A percentile compares a stretch with the other conserved stretches of the same genome.
Evolutionary conservation across 2,113 vertebrate species (phyloP).

Genomic region (Brachyhypopomus gauderio): DNA sequence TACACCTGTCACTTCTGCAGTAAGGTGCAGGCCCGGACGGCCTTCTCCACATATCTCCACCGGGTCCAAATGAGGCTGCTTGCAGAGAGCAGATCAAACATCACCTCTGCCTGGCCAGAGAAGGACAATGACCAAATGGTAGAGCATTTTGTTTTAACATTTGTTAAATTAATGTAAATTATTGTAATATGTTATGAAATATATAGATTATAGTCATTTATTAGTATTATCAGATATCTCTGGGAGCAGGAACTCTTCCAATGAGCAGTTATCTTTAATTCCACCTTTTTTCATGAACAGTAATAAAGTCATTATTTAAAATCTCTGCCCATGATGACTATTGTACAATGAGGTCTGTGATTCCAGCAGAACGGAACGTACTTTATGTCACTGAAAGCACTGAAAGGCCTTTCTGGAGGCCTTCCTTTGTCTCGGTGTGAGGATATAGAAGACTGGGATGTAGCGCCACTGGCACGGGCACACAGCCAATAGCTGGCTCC

Average conservation of each 20-base stretch:
- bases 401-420: not conserved
- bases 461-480: too few species aligned
- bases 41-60: conserved; percentile 92
- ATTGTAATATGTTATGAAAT: not conserved
- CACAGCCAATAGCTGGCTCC: too few species aligned
- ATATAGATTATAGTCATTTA: not conserved
- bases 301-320: not conserved
- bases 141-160: conserved; percentile 46
- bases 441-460: not conserved
- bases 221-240: too few species aligned
- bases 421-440: not conserved
- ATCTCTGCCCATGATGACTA: not conserved
- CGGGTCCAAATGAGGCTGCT: conserved; percentile 87
- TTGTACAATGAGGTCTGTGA: not conserved
- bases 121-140: conserved; percentile 94
- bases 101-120: conserved; percentile 77
- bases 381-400: not conserved
- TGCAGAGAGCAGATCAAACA: conserved; percentile 75
- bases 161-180: not conserved
- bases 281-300: not conserved
- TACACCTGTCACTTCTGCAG: conserved; percentile 66
- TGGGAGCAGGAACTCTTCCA: not conserved
- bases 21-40: conserved; percentile 92
- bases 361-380: not conserved
- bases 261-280: conserved; percentile 2